These are phyloP conservation scores for Ramphastos sulfuratus DNA, from an alignment of 2,113 vertebrate species.

Conservation along the genomic window DNA sequence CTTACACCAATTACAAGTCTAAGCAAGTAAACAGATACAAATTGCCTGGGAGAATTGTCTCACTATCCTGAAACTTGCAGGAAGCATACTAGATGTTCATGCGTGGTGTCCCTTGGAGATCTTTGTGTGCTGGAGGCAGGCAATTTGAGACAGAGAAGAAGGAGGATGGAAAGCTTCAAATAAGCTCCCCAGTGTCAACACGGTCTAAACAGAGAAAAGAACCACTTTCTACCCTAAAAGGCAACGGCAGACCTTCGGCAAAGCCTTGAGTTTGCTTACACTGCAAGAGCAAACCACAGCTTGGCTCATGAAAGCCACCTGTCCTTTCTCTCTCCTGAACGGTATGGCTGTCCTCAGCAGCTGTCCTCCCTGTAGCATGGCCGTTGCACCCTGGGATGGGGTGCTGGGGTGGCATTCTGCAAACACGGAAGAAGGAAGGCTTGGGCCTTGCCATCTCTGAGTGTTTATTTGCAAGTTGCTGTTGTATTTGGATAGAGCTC, in stretches of 20 bases:
- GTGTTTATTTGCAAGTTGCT: slow-evolving; percentile 42
- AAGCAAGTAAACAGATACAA: not conserved
- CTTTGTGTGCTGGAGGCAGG: not conserved
- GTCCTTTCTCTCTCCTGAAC: accelerated
- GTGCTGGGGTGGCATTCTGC: accelerated
- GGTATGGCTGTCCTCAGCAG: accelerated
- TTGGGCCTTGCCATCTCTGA: not conserved
- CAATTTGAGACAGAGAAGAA: not conserved
- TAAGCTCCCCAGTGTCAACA: not conserved
- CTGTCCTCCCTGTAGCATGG: not conserved
- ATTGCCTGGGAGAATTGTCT: not conserved
- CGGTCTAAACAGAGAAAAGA: not conserved
- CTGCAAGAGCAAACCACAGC: not conserved
- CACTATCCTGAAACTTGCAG: not conserved
- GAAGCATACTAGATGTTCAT: not conserved
- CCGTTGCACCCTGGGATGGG: accelerated
- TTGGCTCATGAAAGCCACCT: accelerated
- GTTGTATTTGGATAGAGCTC: slow-evolving; percentile 32
- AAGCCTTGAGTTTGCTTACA: not conserved
- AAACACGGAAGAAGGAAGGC: not conserved
- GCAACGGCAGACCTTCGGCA: not conserved
- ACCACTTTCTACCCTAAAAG: not conserved
- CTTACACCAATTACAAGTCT: not conserved
- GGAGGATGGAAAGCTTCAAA: not conserved
- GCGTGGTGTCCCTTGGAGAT: not conserved